Conservation (phyloP, 2,113 vertebrate species). For the Chaetodon trifascialis region DNA sequence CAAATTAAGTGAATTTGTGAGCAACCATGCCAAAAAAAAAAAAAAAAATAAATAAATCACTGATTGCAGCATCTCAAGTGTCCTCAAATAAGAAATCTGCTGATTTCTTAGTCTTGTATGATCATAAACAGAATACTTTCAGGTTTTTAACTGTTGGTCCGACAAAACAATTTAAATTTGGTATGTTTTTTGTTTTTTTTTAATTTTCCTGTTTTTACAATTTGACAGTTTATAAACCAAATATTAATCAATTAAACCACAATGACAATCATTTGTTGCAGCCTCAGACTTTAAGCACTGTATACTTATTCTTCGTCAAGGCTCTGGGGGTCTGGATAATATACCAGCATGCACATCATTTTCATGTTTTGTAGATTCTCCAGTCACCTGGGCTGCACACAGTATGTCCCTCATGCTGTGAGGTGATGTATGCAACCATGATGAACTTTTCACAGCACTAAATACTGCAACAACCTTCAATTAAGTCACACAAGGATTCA, state of each 20-base stretch:
- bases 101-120: background rate
- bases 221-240: background rate
- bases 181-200: too few species aligned
- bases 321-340: background rate
- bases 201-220: too few species aligned
- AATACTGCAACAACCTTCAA: constrained; percentile 15
- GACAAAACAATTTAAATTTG: background rate
- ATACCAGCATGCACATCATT: background rate
- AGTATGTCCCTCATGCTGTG: background rate
- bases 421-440: background rate
- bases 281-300: background rate
- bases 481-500: constrained; percentile 31
- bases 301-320: background rate
- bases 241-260: background rate
- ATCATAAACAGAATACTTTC: background rate
- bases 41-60: too few species aligned
- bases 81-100: too few species aligned
- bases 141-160: background rate
- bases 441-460: constrained; percentile 30
- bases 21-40: background rate
- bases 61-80: background rate
- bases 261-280: background rate
- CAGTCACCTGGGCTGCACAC: background rate
- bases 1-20: background rate
- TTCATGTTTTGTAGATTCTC: background rate